Evolutionary conservation across 2,113 vertebrate genomes (phyloP).

Genomic region (Eclectus roratus): DNA sequence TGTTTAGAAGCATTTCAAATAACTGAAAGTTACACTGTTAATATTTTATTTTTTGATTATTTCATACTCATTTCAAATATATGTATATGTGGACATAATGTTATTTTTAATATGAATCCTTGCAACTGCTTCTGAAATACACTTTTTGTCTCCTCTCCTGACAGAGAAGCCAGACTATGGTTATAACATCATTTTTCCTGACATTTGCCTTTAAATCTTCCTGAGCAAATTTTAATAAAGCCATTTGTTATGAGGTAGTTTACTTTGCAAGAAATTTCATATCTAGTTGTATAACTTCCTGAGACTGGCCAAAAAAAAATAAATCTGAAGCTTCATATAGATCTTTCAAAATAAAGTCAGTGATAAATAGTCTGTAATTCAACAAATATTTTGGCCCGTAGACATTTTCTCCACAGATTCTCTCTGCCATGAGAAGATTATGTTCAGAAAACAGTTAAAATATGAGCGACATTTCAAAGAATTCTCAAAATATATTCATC

Average conservation of each 20-base stretch:
- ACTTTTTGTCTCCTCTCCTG: neutral
- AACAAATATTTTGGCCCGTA: slow-evolving; percentile 29
- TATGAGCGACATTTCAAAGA: slow-evolving; percentile 10
- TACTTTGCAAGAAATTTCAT: slow-evolving; percentile 4
- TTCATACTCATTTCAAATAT: neutral
- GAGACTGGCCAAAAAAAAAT: neutral
- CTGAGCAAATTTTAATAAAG: slow-evolving; percentile 21
- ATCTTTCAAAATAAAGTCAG: slow-evolving; percentile 37
- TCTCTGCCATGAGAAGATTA: neutral
- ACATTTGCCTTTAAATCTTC: neutral
- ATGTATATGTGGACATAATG: accelerated
- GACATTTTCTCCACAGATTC: neutral
- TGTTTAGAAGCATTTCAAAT: neutral
- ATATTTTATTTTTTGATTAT: neutral
- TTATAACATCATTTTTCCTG: neutral
- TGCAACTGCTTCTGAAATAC: neutral
- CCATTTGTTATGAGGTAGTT: slow-evolving; percentile 14
- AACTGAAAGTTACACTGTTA: neutral
- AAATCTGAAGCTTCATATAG: neutral
- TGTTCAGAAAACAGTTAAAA: slow-evolving; percentile 28
- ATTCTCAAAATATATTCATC: slow-evolving; percentile 37
- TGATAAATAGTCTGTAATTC: slow-evolving; percentile 25
- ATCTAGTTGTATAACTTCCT: slow-evolving; percentile 11
- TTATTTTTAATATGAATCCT: neutral
- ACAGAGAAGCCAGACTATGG: neutral